These are phyloP conservation scores for Aphidius ervi DNA, from an alignment of 1,140 invertebrate species.

Conservation along the genomic window DNA sequence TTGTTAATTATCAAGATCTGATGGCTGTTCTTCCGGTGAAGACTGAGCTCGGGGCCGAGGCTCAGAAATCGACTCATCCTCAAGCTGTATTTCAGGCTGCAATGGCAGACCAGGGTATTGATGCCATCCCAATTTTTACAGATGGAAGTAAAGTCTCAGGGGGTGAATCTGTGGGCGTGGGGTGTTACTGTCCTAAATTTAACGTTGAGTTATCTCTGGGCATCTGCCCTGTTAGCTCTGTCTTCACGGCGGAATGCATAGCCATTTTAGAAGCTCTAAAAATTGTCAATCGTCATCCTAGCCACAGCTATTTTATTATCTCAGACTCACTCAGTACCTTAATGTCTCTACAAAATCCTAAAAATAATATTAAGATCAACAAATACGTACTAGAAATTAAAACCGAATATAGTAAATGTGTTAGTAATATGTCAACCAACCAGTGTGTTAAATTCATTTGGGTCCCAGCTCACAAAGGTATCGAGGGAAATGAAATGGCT, in stretches of 20 bases:
- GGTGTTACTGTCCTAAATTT: slow-evolving; percentile 8
- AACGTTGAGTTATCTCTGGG: not conserved
- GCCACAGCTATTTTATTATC: not conserved
- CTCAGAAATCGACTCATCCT: not conserved
- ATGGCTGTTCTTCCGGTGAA: not conserved
- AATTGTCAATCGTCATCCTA: not conserved
- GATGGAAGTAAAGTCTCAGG: slow-evolving; percentile 13
- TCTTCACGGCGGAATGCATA: slow-evolving; percentile 14
- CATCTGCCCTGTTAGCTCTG: not conserved
- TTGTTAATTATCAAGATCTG: not conserved
- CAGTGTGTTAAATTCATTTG: not conserved
- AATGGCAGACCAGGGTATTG: not conserved
- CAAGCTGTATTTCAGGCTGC: not conserved
- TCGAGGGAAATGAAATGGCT: slow-evolving; percentile 17
- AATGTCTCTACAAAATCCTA: not conserved
- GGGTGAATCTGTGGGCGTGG: not conserved
- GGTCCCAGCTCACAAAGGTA: slow-evolving; percentile 5
- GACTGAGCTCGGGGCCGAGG: not conserved
- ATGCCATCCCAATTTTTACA: slow-evolving; percentile 9
- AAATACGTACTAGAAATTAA: slow-evolving; percentile 6
- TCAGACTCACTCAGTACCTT: slow-evolving; percentile 9
- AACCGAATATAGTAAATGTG: not conserved
- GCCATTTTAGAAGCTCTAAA: slow-evolving; percentile 9
- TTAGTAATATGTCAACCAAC: not conserved
- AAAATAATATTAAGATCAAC: not conserved